Percentiles rank a stretch among this genome's conserved stretches.
These are phyloP conservation scores for Phanerotoma sp. DNA, from an alignment of 2,888 invertebrate genomes.

Conservation along the genomic window DNA sequence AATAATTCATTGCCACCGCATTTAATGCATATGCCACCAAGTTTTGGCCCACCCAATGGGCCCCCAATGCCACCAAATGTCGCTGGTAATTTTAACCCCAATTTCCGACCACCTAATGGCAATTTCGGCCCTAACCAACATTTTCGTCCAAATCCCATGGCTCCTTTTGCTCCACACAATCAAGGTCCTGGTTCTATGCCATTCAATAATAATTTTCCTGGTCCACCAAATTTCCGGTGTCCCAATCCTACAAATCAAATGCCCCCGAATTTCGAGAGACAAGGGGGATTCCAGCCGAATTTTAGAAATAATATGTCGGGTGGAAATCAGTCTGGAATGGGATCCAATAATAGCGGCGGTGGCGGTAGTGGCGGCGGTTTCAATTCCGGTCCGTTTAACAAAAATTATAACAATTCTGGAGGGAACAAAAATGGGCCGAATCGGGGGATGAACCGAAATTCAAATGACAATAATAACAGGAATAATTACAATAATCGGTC, in stretches of 20 bases:
- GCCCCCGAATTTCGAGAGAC: conserved; percentile 49
- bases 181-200: conserved; percentile 36
- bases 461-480: conserved; percentile 40
- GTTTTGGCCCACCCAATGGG: conserved; percentile 47
- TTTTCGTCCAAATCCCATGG: conserved; percentile 47
- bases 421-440: conserved; percentile 42
- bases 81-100: conserved; percentile 44
- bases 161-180: conserved; percentile 45
- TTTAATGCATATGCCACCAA: conserved; percentile 50
- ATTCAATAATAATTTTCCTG: conserved; percentile 45
- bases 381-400: conserved; percentile 6
- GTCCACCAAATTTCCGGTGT: conserved; percentile 48
- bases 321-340: conserved; percentile 35
- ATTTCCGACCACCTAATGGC: conserved; percentile 44
- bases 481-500: conserved; percentile 44
- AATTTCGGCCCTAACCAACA: conserved; percentile 50
- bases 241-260: conserved; percentile 41
- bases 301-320: conserved; percentile 44
- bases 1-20: conserved; percentile 44
- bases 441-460: conserved; percentile 43
- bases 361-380: conserved; percentile 27
- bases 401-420: conserved; percentile 33
- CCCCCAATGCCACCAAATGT: conserved; percentile 44
- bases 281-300: conserved; percentile 45
- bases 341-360: conserved; percentile 33